phyloP scores from a whole-genome alignment of 2,797 vertebrate genomes.

The Notoglanidium macrostoma region DNA sequence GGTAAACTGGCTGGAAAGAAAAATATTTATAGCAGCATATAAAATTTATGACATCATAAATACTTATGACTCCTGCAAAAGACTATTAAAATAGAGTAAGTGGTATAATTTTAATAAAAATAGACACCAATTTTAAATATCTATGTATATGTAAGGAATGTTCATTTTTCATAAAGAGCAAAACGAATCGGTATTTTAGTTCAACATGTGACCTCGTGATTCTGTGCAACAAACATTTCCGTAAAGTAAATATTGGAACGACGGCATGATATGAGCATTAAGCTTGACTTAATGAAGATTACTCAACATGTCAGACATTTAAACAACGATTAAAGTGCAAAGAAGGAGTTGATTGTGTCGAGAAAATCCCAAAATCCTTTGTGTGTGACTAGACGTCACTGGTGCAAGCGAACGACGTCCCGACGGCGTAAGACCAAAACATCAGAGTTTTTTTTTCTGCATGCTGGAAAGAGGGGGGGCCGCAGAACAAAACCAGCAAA shows the following conservation, averaged over 20 bases:
- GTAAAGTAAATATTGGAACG: neutral
- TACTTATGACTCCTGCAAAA: neutral
- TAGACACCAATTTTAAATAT: neutral
- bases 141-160: no score
- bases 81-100: neutral
- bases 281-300: neutral
- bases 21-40: neutral
- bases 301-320: neutral
- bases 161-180: neutral
- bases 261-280: neutral
- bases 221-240: neutral
- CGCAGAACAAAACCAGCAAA: neutral
- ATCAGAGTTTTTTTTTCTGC: conserved; percentile 24
- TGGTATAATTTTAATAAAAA: no score
- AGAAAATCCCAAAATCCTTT: conserved; percentile 1
- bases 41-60: neutral
- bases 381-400: conserved; percentile 4
- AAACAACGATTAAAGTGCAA: neutral
- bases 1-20: neutral
- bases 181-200: neutral
- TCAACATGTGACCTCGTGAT: no score
- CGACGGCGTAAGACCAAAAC: neutral
- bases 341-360: conserved; percentile 23
- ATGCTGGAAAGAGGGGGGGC: neutral
- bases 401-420: conserved; percentile 28